These are phyloP conservation scores for Acronicta psi DNA, from an alignment of 2,888 invertebrate species.

Conservation along the genomic window DNA sequence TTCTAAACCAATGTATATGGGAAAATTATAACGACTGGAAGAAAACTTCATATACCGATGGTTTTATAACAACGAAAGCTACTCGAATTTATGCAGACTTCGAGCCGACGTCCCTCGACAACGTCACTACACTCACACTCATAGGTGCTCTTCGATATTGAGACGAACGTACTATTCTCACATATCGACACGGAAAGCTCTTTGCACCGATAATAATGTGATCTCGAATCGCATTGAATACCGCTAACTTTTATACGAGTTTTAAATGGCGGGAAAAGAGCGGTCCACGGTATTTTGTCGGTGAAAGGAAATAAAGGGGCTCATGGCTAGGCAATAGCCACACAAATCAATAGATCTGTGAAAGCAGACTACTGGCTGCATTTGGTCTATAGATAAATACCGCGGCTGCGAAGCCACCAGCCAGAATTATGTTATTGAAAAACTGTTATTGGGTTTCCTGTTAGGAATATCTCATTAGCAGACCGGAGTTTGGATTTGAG, in stretches of 20 bases:
- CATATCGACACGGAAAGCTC: constrained; percentile 64
- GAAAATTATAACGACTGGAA: too few species aligned
- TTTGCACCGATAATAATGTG: constrained; percentile 60
- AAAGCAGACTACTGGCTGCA: too few species aligned
- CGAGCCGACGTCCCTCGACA: constrained; percentile 29
- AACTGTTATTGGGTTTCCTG: too few species aligned
- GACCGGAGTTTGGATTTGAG: too few species aligned
- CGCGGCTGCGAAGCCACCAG: too few species aligned
- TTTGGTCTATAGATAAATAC: too few species aligned
- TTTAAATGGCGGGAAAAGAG: constrained; percentile 24
- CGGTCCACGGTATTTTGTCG: neutral
- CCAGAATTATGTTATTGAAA: too few species aligned
- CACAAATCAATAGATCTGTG: too few species aligned
- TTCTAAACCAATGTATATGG: too few species aligned
- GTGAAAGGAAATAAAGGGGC: neutral
- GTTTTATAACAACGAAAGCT: constrained; percentile 70
- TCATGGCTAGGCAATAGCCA: too few species aligned
- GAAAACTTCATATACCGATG: neutral
- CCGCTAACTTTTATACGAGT: constrained; percentile 46
- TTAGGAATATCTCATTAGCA: too few species aligned
- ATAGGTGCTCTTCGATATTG: constrained; percentile 61
- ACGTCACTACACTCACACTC: constrained; percentile 55
- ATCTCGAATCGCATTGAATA: constrained; percentile 58
- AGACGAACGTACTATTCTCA: constrained; percentile 61
- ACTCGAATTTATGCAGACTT: constrained; percentile 55